phyloP scores from a whole-genome alignment of 2,888 invertebrate species.

The Drosophila nigritarsus region DNA sequence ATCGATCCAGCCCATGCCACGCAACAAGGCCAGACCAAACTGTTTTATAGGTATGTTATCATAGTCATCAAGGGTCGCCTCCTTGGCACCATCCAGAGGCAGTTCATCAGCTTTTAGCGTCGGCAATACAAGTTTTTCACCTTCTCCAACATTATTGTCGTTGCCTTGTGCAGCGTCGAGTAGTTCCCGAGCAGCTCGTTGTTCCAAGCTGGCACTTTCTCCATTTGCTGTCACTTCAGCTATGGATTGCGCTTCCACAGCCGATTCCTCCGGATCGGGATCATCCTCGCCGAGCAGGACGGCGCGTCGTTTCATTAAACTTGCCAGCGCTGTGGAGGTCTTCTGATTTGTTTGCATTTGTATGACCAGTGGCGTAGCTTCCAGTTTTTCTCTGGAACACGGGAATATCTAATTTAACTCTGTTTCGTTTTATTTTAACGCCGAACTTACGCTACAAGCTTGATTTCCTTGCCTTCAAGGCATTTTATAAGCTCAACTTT shows the following conservation, averaged over 20 bases:
- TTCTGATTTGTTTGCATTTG: slow-evolving; percentile 88
- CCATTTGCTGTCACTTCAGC: slow-evolving; percentile 72
- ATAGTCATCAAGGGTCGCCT: slow-evolving; percentile 90
- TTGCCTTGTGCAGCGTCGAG: slow-evolving; percentile 86
- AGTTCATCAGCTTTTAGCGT: slow-evolving; percentile 86
- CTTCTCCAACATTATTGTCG: slow-evolving; percentile 83
- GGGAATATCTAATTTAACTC: not conserved
- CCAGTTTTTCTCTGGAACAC: slow-evolving; percentile 84
- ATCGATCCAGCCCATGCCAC: slow-evolving; percentile 97
- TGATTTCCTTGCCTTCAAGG: slow-evolving; percentile 91
- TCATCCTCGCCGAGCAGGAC: slow-evolving; percentile 85
- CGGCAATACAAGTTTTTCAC: slow-evolving; percentile 86
- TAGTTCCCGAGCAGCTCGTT: slow-evolving; percentile 91
- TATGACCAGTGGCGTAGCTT: slow-evolving; percentile 87
- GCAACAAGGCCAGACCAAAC: slow-evolving; percentile 96
- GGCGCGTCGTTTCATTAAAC: slow-evolving; percentile 81
- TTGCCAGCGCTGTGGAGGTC: slow-evolving; percentile 86
- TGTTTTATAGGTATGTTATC: slow-evolving; percentile 90
- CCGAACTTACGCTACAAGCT: slow-evolving; percentile 89
- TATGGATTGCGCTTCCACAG: slow-evolving; percentile 33
- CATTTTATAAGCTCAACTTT: slow-evolving; percentile 90
- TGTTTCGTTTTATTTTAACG: not conserved
- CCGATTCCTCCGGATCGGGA: slow-evolving; percentile 40
- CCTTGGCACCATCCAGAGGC: slow-evolving; percentile 88
- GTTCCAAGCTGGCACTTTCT: slow-evolving; percentile 86